Base-by-base conservation (phyloP, 2,888 invertebrate genomes). In the Parthenolecanium corni region DNA sequence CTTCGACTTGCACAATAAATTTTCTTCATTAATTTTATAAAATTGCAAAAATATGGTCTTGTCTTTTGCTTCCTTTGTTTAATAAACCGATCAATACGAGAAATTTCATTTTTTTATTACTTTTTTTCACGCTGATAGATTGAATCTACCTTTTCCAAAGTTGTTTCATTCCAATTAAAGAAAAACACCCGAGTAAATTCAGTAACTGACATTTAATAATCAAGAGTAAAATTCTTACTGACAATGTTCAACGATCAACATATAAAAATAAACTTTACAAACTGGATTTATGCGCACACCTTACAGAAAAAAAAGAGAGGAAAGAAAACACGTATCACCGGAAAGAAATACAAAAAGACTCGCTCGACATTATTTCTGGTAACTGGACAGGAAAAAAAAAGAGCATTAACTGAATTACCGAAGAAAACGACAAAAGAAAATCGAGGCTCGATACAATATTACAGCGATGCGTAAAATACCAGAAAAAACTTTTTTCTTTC, bases 181-280 rank as follows among this genome's bases (percentile, higher is more conserved):
- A n/a, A n/a, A n/a, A n/a, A n/a, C n/a, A n/a, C n/a, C n/a, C n/a
- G n/a, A n/a, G n/a, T n/a, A n/a, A n/a, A n/a, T n/a, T n/a, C n/a
- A n/a, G n/a, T n/a, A n/a, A n/a, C n/a, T n/a, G n/a, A n/a, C n/a
- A n/a, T n/a, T n/a, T n/a, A n/a, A n/a, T n/a, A n/a, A 2, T 40
- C 40, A 40, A 25, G 44, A 44, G 47, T 46, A 49, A 58, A 58
- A 46, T 20, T 58, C 47, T 58, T 58, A 58, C 44, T 47, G 58
- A 47, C 58, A 58, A 58, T 24, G 31, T 58, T 58, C 47, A 58
- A 46, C 46, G 47, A 58, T 44, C 31, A 58, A 24, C 18, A 46
- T 25, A 25, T 46, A 58, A 47, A 58, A 58, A 46, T 47, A 58
- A 47, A 58, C 44, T 58, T 58, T 58, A 58, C 58, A 58, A 58